Evolutionary conservation across 2,113 vertebrate species (phyloP).

Genomic region (Okapia johnstoni): DNA sequence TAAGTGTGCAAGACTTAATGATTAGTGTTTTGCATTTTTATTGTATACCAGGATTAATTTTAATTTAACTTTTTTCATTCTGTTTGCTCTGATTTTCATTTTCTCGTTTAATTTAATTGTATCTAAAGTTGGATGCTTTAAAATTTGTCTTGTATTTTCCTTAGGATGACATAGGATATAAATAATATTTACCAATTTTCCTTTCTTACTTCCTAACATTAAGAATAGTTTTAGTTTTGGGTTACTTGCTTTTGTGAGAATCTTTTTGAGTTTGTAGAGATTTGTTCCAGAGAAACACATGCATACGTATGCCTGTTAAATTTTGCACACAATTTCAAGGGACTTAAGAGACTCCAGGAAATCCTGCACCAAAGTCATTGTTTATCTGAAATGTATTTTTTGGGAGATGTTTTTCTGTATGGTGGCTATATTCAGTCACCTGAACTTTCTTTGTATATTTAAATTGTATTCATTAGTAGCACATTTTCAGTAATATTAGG

Average conservation of each 20-base stretch:
- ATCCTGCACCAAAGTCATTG: neutral
- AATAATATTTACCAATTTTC: conserved; percentile 16
- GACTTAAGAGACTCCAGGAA: neutral
- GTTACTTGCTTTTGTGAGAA: neutral
- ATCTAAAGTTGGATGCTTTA: neutral
- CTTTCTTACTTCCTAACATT: neutral
- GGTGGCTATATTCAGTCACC: neutral
- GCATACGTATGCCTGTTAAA: neutral
- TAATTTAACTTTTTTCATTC: neutral
- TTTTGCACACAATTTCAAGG: neutral
- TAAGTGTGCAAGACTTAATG: neutral
- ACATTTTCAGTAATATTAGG: neutral
- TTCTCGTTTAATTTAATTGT: conserved; percentile 14
- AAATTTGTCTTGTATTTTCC: neutral
- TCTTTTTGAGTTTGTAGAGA: conserved; percentile 4
- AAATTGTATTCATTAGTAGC: neutral
- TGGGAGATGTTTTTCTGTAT: neutral
- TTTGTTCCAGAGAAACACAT: neutral
- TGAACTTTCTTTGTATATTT: neutral
- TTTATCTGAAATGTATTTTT: neutral
- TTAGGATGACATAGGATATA: neutral
- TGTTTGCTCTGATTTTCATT: neutral
- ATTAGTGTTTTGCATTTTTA: neutral
- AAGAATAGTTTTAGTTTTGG: neutral
- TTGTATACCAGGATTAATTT: neutral